These are phyloP conservation scores for Zaprionus nigranus DNA, from an alignment of 1,140 invertebrate genomes.

Conservation along the genomic window DNA sequence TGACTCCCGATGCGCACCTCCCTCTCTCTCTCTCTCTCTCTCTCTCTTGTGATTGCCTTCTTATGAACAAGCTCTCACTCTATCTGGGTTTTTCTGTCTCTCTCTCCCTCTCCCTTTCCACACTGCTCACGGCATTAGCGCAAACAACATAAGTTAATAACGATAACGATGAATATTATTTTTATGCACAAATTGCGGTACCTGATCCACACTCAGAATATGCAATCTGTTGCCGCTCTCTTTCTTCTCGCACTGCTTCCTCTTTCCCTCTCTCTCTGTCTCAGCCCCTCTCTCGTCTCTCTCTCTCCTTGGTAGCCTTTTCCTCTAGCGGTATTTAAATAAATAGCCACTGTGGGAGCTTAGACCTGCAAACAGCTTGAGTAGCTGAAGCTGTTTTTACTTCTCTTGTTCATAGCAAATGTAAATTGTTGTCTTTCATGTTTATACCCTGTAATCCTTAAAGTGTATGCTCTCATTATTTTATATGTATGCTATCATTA, in stretches of 20 bases:
- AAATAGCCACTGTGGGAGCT: conserved; percentile 41
- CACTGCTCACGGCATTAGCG: conserved; percentile 55
- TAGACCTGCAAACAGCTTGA: conserved; percentile 20
- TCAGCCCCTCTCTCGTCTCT: background rate
- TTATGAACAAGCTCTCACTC: background rate
- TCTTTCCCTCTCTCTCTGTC: background rate
- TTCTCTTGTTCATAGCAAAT: conserved; percentile 46
- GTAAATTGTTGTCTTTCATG: conserved; percentile 51
- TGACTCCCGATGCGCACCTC: background rate
- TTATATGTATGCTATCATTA: too few species aligned
- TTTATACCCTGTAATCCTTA: conserved; percentile 4
- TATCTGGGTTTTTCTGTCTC: background rate
- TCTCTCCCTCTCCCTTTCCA: background rate
- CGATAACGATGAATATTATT: conserved; percentile 83
- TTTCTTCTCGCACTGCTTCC: background rate
- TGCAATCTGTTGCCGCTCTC: conserved; percentile 9
- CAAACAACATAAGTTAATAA: conserved; percentile 82
- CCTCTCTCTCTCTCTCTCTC: background rate
- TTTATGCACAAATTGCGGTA: conserved; percentile 74
- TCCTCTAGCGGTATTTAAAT: conserved; percentile 56
- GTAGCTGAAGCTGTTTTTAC: conserved; percentile 34
- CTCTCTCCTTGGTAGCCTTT: background rate
- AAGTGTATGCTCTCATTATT: background rate
- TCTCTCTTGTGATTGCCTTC: background rate
- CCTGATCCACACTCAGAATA: conserved; percentile 12